Evolutionary conservation across 2,113 vertebrate genomes (phyloP).

Genomic region (Alethe diademata): DNA sequence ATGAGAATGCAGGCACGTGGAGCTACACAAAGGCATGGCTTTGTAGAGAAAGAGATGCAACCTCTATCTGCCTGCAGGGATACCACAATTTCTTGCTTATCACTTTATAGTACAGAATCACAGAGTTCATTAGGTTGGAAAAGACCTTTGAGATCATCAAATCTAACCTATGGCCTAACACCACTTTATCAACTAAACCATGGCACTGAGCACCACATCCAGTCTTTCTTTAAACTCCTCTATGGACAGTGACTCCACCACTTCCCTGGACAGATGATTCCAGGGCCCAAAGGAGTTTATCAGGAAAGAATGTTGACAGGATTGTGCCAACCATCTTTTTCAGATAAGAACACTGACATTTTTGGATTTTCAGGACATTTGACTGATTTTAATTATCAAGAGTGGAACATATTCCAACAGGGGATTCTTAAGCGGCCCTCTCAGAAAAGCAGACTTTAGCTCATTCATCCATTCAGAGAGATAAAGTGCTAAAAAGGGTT

Average conservation of each 20-base stretch:
- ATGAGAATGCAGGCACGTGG: neutral
- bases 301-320: neutral
- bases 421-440: neutral
- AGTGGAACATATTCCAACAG: neutral
- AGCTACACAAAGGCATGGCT: neutral
- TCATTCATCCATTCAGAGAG: neutral
- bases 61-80: neutral
- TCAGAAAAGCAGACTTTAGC: neutral
- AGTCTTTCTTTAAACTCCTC: neutral
- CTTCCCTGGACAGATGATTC: neutral
- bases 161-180: neutral
- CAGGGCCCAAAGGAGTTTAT: neutral
- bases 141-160: neutral
- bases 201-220: fast-evolving
- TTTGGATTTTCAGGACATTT: neutral
- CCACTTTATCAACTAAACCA: neutral
- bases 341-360: neutral
- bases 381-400: neutral
- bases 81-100: neutral
- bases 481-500: neutral
- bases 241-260: neutral
- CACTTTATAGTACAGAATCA: neutral
- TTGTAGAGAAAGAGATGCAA: neutral
- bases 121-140: neutral
- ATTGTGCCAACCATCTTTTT: neutral